Base-by-base conservation (phyloP, 2,888 invertebrate species). In the Ophioninae sp. region DNA sequence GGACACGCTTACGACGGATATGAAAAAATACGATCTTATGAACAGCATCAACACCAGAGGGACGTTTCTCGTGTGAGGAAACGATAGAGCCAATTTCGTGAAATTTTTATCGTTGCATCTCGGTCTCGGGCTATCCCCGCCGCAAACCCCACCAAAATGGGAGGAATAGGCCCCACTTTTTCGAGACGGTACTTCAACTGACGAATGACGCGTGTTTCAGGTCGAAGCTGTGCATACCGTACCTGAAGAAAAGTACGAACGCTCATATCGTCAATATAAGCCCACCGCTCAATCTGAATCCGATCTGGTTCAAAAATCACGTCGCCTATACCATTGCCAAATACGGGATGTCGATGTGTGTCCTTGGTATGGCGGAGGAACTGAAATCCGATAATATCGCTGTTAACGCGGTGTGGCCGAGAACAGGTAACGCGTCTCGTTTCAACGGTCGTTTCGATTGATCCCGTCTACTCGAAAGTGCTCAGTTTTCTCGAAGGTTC, bases 321-420 rank as follows among this genome's bases (percentile, higher is more conserved):
- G 97, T 98, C 68, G 99, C 99, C 0, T 99, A 99, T 93, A 99
- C 99, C 0, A 99, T 99, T 96, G 98, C 99, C 2, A 99, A 99
- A 92, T 99, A 98, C 92, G 99, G 99, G 30, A 99, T 99, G 99
- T 98, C 98, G 0, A 97, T 99, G 98, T 99, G 99, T 93, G 98
- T 97, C 1, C 94, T 99, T 17, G 99, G 99, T 20, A 98, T 99
- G 98, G 95, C 98, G n/a, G 97, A 96, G 85, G 99, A 99, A 93
- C 97, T 99, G 90, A 96, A 95, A 89, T 94, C 95, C 0, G 95
- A 95, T 87, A 96, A 96, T 81, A 96, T 99, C 85, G 98, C 96
- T 20, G 98, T 99, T 13, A 99, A 99, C 93, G 98, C 99, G 0
- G 94, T 99, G 0, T 99, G 99, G 99, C 99, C 99, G 0, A 95